Conservation (phyloP, 2,797 vertebrate genomes). For the Stomatorhinus walkeri region DNA sequence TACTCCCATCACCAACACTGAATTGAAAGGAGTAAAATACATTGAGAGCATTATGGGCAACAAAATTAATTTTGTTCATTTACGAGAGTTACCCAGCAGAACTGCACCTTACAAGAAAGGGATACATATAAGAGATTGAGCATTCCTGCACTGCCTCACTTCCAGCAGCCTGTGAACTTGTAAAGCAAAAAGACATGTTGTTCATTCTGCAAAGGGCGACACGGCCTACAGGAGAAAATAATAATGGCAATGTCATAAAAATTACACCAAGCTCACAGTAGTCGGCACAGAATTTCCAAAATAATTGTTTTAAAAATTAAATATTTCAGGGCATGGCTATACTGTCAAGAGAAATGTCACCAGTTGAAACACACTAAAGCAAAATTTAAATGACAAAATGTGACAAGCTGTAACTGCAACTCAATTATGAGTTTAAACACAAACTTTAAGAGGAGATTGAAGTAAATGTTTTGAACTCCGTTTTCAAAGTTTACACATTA, state of each 20-base stretch:
- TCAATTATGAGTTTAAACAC: background rate
- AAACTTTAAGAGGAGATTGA: background rate
- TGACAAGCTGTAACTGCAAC: background rate
- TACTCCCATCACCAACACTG: background rate
- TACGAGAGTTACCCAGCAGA: background rate
- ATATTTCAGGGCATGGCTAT: background rate
- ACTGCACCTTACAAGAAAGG: background rate
- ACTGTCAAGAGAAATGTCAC: constrained; percentile 13
- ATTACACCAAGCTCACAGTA: background rate
- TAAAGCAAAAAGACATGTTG: background rate
- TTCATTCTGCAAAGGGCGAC: background rate
- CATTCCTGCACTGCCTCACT: background rate
- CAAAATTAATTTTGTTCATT: background rate
- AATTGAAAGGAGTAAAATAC: background rate
- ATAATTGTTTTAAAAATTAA: background rate
- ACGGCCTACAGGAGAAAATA: no score
- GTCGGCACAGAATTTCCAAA: background rate
- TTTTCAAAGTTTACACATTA: background rate
- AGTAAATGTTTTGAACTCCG: background rate
- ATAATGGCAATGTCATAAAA: background rate
- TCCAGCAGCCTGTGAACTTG: background rate
- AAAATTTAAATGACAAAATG: constrained; percentile 25
- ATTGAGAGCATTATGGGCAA: background rate
- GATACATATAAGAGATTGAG: background rate
- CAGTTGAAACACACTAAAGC: constrained; percentile 27